A percentile compares a stretch with the other conserved stretches of the same genome.
phyloP scores from a whole-genome alignment of 2,113 vertebrate genomes.

The Carassius carassius region DNA sequence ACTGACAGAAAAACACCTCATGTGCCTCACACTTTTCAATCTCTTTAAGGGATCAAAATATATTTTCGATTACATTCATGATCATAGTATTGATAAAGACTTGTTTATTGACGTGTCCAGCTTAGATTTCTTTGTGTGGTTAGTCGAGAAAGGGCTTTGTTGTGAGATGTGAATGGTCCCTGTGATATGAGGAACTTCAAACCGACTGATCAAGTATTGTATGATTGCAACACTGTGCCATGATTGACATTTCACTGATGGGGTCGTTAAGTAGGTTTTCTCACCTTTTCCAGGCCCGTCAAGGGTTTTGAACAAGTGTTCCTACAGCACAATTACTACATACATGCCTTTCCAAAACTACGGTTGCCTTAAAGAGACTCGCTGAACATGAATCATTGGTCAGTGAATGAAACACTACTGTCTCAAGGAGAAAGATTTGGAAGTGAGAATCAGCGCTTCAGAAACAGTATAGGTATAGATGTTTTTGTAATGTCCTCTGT shows the following conservation, averaged over 20 bases:
- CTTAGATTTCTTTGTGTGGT: neutral
- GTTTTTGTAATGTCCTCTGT: conserved; percentile 50
- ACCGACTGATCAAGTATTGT: conserved; percentile 58
- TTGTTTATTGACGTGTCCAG: neutral
- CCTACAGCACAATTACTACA: conserved; percentile 59
- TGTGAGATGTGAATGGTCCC: conserved; percentile 51
- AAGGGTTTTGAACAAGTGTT: conserved; percentile 44
- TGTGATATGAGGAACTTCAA: conserved; percentile 54
- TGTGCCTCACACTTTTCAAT: neutral
- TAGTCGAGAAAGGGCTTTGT: neutral
- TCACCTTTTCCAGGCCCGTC: neutral
- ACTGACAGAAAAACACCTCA: neutral
- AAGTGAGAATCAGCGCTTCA: conserved; percentile 48
- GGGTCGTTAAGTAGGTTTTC: conserved; percentile 9
- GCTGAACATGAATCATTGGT: neutral
- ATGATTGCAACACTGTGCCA: conserved; percentile 67
- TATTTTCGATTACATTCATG: conserved; percentile 1
- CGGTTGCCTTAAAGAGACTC: conserved; percentile 12
- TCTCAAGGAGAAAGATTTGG: conserved; percentile 69
- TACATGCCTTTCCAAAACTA: neutral
- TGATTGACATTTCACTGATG: conserved; percentile 47
- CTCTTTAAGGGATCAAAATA: conserved; percentile 18
- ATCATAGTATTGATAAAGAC: conserved; percentile 11
- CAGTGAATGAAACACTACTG: conserved; percentile 42
- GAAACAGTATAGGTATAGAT: conserved; percentile 47